These are phyloP conservation scores for Ceramica pisi DNA, from an alignment of 2,888 invertebrate genomes.

Conservation along the genomic window DNA sequence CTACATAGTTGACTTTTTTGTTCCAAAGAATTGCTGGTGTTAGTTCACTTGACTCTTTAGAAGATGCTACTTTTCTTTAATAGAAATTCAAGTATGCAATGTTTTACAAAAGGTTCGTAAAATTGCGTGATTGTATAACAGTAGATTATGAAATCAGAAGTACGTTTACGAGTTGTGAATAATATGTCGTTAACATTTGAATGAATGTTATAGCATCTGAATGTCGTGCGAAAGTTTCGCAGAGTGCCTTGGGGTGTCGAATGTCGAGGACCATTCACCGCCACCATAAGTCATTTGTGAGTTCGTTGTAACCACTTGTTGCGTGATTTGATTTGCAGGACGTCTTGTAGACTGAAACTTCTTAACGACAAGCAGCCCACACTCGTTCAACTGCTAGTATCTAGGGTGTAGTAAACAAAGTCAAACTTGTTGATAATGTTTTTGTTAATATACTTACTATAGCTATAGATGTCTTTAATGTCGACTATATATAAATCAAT, in stretches of 20 bases:
- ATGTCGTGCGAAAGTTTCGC: constrained; percentile 8
- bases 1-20: constrained; percentile 2
- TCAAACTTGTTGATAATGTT: too few relatives aligned
- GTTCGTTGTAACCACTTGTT: constrained; percentile 45
- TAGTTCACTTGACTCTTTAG: neutral
- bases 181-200: constrained; percentile 1
- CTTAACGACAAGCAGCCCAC: neutral
- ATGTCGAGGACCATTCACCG: neutral
- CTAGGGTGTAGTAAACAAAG: too few relatives aligned
- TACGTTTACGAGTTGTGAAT: neutral
- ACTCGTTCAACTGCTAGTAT: neutral
- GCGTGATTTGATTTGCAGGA: constrained; percentile 23
- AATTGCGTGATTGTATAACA: neutral
- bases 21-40: constrained; percentile 11
- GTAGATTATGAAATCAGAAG: neutral
- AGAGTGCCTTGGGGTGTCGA: neutral
- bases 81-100: neutral
- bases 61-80: neutral
- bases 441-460: too few relatives aligned
- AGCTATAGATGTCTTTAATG: too few relatives aligned
- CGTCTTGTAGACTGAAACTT: neutral
- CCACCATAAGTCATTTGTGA: constrained; percentile 37
- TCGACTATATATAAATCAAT: too few relatives aligned
- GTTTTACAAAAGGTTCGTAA: neutral
- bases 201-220: constrained; percentile 19